phyloP scores from a whole-genome alignment of 2,888 invertebrate genomes.

The Gari tellinella region DNA sequence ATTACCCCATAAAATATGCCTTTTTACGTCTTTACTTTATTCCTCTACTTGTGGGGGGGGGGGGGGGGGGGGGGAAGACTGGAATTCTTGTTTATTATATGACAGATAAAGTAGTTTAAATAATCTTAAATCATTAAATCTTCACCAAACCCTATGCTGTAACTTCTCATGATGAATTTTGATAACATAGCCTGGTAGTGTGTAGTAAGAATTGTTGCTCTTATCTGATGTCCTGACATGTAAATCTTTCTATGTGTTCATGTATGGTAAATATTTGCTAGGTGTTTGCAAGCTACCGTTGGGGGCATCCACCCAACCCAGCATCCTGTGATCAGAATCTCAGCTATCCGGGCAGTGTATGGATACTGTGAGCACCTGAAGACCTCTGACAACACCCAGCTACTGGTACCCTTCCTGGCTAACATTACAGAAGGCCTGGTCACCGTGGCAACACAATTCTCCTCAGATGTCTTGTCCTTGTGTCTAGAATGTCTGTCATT shows the following conservation, averaged over 20 bases:
- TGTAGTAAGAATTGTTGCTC: too few relatives aligned
- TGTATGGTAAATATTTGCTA: conserved; percentile 45
- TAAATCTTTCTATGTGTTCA: not conserved
- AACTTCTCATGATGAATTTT: too few relatives aligned
- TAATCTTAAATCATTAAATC: too few relatives aligned
- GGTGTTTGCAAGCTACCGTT: conserved; percentile 86
- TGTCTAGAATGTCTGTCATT: conserved; percentile 86
- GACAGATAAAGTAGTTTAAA: too few relatives aligned
- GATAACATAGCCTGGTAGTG: too few relatives aligned
- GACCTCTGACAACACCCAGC: conserved; percentile 84
- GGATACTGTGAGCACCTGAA: conserved; percentile 87
- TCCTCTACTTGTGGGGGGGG: too few relatives aligned
- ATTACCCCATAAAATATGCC: too few relatives aligned
- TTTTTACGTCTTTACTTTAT: too few relatives aligned
- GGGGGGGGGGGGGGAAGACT: too few relatives aligned
- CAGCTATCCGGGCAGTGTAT: conserved; percentile 86
- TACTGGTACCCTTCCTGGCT: conserved; percentile 84
- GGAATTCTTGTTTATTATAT: too few relatives aligned
- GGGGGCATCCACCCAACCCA: conserved; percentile 86
- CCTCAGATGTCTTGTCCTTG: conserved; percentile 86
- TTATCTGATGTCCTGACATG: too few relatives aligned
- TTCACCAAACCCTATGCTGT: too few relatives aligned
- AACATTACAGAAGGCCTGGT: conserved; percentile 86
- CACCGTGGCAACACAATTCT: conserved; percentile 86
- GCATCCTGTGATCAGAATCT: conserved; percentile 86